phyloP scores from a whole-genome alignment of 2,888 invertebrate genomes.

The Exocentrus adspersus region DNA sequence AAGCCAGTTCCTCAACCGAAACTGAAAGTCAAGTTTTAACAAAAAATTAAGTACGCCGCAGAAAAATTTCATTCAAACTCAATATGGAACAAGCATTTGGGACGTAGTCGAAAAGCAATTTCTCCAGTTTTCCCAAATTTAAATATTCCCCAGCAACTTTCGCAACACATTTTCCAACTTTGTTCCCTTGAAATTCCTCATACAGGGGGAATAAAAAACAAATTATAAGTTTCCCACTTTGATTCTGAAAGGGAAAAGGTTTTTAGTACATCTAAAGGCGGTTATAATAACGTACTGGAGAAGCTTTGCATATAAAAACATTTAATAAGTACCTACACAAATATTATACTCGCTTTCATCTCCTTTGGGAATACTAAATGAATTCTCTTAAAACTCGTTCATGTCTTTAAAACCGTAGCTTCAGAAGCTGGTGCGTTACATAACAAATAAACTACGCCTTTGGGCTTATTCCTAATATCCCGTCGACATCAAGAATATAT shows the following conservation, averaged over 20 bases:
- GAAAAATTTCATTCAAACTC: too few relatives aligned
- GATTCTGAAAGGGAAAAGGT: constrained; percentile 5
- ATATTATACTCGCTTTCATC: too few relatives aligned
- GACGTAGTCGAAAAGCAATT: background rate
- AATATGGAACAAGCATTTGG: too few relatives aligned
- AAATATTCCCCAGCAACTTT: constrained; percentile 1
- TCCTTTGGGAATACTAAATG: too few relatives aligned
- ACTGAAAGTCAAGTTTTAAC: background rate
- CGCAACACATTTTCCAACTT: constrained; percentile 5
- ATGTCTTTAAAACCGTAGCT: too few relatives aligned
- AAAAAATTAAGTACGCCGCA: too few relatives aligned
- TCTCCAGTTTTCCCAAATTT: background rate
- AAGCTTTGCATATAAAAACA: too few relatives aligned
- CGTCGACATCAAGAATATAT: constrained; percentile 2
- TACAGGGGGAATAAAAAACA: constrained; percentile 12
- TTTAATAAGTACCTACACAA: too few relatives aligned
- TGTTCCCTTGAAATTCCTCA: constrained; percentile 2
- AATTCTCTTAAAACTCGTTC: too few relatives aligned
- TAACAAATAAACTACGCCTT: constrained; percentile 16
- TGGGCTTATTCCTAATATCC: background rate
- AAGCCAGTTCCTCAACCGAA: too few relatives aligned
- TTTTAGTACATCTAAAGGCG: constrained; percentile 2
- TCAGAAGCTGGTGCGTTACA: constrained; percentile 1
- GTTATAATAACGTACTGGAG: too few relatives aligned
- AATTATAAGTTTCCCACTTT: constrained; percentile 19